Evolutionary conservation across 2,797 vertebrate genomes (phyloP).

Genomic region (Valencia hispanica): DNA sequence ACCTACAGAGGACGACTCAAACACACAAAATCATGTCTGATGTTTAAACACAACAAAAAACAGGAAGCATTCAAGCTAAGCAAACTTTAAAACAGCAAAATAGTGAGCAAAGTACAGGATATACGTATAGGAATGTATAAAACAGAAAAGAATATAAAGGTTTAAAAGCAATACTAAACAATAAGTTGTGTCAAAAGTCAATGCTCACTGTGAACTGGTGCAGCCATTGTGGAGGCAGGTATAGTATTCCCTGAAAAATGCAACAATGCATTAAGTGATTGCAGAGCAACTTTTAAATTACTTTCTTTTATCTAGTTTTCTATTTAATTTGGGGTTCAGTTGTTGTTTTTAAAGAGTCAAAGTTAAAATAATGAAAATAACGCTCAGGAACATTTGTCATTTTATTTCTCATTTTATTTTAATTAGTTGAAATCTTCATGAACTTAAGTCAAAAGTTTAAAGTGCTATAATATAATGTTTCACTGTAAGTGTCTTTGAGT

Average conservation of each 20-base stretch:
- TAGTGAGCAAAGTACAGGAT: background rate
- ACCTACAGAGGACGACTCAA: background rate
- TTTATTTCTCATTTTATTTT: no score
- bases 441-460: background rate
- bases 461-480: background rate
- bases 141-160: background rate
- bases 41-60: background rate
- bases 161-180: background rate
- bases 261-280: background rate
- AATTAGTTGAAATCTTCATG: background rate
- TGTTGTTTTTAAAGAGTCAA: background rate
- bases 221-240: fast-evolving
- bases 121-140: no score
- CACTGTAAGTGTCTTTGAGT: no score
- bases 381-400: background rate
- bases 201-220: conserved; percentile 40
- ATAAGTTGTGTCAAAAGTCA: background rate
- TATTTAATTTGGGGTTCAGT: background rate
- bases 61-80: background rate
- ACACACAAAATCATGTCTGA: background rate
- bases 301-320: background rate
- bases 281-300: background rate
- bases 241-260: conserved; percentile 27
- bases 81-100: background rate
- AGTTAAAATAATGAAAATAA: background rate